Conservation (phyloP, 2,888 invertebrate species). For the Habrosyne pyritoides region DNA sequence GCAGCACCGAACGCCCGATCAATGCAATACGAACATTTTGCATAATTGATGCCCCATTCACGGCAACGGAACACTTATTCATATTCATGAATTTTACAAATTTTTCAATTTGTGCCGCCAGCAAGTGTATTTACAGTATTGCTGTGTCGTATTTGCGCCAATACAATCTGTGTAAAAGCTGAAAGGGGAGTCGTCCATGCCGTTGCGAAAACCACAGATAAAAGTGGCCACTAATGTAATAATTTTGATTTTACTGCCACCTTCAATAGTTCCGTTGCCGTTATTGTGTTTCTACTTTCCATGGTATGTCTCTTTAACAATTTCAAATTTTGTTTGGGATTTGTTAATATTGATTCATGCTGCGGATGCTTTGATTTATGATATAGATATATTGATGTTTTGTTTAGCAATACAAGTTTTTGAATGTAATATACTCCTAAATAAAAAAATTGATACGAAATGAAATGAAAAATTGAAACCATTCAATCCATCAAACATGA, state of each 20-base stretch:
- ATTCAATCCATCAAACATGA: slow-evolving; percentile 62
- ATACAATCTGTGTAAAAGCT: slow-evolving; percentile 75
- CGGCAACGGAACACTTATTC: slow-evolving; percentile 74
- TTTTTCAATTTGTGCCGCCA: slow-evolving; percentile 76
- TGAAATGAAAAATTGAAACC: slow-evolving; percentile 28
- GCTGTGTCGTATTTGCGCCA: slow-evolving; percentile 67
- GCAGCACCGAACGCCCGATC: slow-evolving; percentile 52
- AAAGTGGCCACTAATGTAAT: slow-evolving; percentile 61
- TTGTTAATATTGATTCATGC: neutral
- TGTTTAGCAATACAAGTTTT: no score
- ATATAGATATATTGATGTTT: no score
- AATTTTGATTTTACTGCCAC: slow-evolving; percentile 61
- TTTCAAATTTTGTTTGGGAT: neutral
- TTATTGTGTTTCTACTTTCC: slow-evolving; percentile 28
- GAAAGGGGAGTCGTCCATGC: slow-evolving; percentile 47
- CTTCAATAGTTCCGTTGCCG: slow-evolving; percentile 43
- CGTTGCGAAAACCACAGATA: slow-evolving; percentile 50
- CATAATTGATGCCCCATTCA: slow-evolving; percentile 81
- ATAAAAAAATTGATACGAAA: neutral
- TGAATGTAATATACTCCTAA: neutral
- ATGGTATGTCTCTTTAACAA: slow-evolving; percentile 8
- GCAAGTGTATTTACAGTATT: slow-evolving; percentile 74
- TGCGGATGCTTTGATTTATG: neutral
- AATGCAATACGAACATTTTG: slow-evolving; percentile 75
- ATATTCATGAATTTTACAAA: slow-evolving; percentile 81